Base-by-base conservation (phyloP, 2,888 invertebrate species). In the Hirudinaria manillensis region DNA sequence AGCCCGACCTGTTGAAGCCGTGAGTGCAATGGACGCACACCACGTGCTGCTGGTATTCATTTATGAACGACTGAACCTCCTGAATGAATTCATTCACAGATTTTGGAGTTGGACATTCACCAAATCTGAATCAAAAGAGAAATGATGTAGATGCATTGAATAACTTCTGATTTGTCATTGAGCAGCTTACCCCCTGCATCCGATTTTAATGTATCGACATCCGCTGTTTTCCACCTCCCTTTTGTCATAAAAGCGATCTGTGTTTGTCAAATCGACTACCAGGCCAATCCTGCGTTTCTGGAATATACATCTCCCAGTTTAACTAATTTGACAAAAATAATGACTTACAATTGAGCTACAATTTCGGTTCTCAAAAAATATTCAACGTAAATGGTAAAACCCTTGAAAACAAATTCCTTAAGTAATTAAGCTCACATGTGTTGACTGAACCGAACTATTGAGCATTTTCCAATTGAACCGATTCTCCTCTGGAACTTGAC, bases 1-100 rank as follows among this genome's bases (percentile, higher is more conserved):
- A 99, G 0, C 99, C 99, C 10, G 97, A 97, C 80, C 99, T 88
- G 85, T 99, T 99, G 85, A 98, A 99, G 0, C 99, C 99, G 86
- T 99, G 99, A 0, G 99, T 97, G 83, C 96, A 97, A 84, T 96
- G 96, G 10, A 97, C 91, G 45, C 89, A 92, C 84, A 87, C 81
- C 16, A 56, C 3, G 13, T 61, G 32, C 55, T 27, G n/a, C 2
- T 19, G 34, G 56, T 29, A 32, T 34, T 24, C 19, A 36, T 66
- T 24, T n/a, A 19, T 56, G 29, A 75, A 38, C 32, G 32, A 73
- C 36, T 55, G n/a, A 27, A 34, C 21, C 7, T 55, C 16, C 10
- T 61, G n/a, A 71, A 75, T 72, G 45, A 38, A 38, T 24, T 34
- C 32, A 6, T 68, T 34, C n/a, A 34, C n/a, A 87, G 76, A 70